These are phyloP conservation scores for Agelaius phoeniceus DNA, from an alignment of 2,113 vertebrate genomes.

Conservation along the genomic window DNA sequence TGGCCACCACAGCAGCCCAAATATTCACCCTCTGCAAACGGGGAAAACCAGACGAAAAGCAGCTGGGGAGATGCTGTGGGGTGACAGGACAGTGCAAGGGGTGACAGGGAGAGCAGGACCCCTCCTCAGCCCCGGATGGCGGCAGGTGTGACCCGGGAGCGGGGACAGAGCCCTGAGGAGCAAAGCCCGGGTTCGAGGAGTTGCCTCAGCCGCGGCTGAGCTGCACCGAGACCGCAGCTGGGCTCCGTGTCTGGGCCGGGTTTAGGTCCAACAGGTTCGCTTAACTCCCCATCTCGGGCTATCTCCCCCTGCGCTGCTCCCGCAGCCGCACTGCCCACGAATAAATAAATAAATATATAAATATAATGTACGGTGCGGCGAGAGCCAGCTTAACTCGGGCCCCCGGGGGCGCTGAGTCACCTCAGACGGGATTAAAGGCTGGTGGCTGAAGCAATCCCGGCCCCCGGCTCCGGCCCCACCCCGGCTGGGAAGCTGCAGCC, in stretches of 20 bases:
- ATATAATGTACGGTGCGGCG: fast-evolving
- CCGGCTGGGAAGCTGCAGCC: conserved; percentile 36
- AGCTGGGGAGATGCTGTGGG: background rate
- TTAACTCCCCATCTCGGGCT: conserved; percentile 20
- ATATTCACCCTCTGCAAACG: fast-evolving
- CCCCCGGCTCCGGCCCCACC: conserved; percentile 38
- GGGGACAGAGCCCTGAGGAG: background rate
- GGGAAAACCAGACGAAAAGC: fast-evolving
- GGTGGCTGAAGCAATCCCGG: conserved; percentile 33
- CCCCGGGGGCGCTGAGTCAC: conserved; percentile 23
- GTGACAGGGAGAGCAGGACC: background rate
- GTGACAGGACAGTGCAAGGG: fast-evolving
- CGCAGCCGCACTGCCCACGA: background rate
- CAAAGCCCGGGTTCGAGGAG: background rate
- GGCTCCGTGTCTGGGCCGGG: conserved; percentile 1
- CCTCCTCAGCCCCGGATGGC: fast-evolving
- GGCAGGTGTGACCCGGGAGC: background rate
- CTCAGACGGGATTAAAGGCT: background rate
- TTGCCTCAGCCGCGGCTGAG: background rate
- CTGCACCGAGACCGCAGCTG: background rate
- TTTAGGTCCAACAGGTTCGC: background rate
- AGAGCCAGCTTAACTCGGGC: background rate
- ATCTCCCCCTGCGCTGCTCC: background rate
- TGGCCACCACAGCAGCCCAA: fast-evolving
- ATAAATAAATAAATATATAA: background rate